A percentile compares a stretch with the other conserved stretches of the same genome.
Evolutionary conservation across 2,797 vertebrate species (phyloP).

Genomic region (Cyprinella venusta): DNA sequence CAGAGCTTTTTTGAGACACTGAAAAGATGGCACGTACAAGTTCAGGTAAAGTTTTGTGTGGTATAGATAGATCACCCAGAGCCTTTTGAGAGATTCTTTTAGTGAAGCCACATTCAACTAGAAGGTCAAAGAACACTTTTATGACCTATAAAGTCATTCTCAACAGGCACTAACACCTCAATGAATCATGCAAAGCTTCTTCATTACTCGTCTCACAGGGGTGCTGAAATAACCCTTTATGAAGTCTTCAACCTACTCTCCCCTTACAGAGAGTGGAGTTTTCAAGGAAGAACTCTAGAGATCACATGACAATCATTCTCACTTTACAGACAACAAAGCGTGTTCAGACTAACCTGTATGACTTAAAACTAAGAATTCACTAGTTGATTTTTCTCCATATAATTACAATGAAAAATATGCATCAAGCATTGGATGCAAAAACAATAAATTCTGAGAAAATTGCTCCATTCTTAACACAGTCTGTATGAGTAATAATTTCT

Average conservation of each 20-base stretch:
- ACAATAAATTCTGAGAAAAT: not conserved
- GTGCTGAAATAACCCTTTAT: slow-evolving; percentile 27
- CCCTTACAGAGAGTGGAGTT: not conserved
- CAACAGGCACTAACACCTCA: slow-evolving; percentile 29
- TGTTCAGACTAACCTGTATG: not conserved
- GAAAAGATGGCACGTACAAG: not conserved
- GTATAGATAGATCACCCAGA: slow-evolving; percentile 2
- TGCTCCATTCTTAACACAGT: not conserved
- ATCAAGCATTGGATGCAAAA: not conserved
- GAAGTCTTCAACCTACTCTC: not conserved
- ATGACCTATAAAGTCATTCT: slow-evolving; percentile 27
- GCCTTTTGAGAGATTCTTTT: not conserved
- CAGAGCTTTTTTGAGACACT: not conserved
- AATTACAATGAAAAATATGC: not conserved
- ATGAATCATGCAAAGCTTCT: slow-evolving; percentile 44
- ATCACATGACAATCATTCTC: not conserved
- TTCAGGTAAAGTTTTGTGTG: not conserved
- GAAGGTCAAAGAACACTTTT: slow-evolving; percentile 27
- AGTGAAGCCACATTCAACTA: slow-evolving; percentile 16
- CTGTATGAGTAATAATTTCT: not conserved
- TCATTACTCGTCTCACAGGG: slow-evolving; percentile 28
- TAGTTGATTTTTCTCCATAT: not conserved
- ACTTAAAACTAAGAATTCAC: not conserved
- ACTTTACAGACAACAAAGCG: not conserved
- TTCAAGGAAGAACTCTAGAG: not conserved